A percentile compares a stretch with the other conserved stretches of the same genome.
These are phyloP conservation scores for Myotis planiceps DNA, from an alignment of 2,797 vertebrate genomes.

Conservation along the genomic window DNA sequence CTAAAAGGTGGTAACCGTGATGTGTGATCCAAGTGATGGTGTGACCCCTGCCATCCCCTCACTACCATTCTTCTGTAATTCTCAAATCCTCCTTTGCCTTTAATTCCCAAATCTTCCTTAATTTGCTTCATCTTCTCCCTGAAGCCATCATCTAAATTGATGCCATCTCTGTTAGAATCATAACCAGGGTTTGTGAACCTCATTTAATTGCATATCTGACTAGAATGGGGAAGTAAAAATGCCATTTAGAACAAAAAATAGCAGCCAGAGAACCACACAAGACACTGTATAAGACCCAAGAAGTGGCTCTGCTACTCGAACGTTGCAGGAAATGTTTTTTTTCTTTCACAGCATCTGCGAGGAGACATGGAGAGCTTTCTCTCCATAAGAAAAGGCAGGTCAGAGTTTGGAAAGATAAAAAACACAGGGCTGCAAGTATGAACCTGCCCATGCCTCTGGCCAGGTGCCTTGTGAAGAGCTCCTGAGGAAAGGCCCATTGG, in stretches of 20 bases:
- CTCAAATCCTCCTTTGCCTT: neutral
- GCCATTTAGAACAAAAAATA: neutral
- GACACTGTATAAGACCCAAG: neutral
- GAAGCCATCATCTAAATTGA: neutral
- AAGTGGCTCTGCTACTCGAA: neutral
- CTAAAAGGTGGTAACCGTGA: neutral
- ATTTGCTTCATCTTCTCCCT: neutral
- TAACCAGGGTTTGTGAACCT: neutral
- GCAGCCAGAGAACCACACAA: neutral
- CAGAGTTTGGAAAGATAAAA: neutral
- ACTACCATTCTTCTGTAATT: neutral
- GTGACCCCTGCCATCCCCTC: neutral
- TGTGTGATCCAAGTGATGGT: neutral
- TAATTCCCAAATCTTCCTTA: neutral
- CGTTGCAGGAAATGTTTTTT: neutral
- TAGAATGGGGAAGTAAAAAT: neutral
- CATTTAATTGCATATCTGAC: neutral
- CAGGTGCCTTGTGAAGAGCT: neutral
- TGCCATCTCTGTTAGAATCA: neutral
- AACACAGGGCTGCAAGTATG: neutral
- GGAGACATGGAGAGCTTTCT: neutral
- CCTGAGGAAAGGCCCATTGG: neutral
- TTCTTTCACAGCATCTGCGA: neutral
- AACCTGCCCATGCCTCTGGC: neutral
- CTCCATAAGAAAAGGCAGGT: neutral